phyloP scores from a whole-genome alignment of 2,113 vertebrate genomes.

The Antigone vipio region DNA sequence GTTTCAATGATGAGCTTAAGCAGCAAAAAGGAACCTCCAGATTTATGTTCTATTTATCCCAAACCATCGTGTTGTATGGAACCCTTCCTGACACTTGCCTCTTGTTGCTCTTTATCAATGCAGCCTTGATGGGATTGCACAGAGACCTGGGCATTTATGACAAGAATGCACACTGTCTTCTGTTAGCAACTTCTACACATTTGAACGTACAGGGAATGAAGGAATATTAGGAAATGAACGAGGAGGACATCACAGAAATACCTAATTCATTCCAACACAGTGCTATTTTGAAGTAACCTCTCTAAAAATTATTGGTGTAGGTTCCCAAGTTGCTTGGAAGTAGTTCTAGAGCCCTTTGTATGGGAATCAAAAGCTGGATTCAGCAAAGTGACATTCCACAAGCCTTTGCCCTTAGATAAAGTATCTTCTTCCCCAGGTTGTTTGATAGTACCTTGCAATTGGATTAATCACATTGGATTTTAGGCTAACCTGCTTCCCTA shows the following conservation, averaged over 20 bases:
- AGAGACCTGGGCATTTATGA: neutral
- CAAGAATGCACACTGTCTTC: neutral
- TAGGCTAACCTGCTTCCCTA: neutral
- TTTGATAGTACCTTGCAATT: neutral
- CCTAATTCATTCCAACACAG: neutral
- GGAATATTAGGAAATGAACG: neutral
- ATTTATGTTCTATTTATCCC: neutral
- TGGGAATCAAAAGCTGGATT: neutral
- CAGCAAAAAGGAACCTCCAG: neutral
- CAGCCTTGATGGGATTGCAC: neutral
- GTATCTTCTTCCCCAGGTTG: neutral
- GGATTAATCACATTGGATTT: neutral
- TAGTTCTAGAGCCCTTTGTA: neutral
- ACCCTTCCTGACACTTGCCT: neutral
- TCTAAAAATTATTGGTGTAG: fast-evolving
- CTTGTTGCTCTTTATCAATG: neutral
- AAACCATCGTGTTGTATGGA: neutral
- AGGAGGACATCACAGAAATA: neutral
- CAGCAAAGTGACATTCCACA: neutral
- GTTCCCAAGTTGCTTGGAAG: neutral
- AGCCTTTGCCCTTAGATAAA: neutral
- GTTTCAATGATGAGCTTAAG: neutral
- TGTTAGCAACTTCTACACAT: fast-evolving
- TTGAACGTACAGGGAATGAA: neutral
- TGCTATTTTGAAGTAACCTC: neutral